Evolutionary conservation across 2,888 invertebrate species (phyloP).

Genomic region (Caenorhabditis auriculariae): DNA sequence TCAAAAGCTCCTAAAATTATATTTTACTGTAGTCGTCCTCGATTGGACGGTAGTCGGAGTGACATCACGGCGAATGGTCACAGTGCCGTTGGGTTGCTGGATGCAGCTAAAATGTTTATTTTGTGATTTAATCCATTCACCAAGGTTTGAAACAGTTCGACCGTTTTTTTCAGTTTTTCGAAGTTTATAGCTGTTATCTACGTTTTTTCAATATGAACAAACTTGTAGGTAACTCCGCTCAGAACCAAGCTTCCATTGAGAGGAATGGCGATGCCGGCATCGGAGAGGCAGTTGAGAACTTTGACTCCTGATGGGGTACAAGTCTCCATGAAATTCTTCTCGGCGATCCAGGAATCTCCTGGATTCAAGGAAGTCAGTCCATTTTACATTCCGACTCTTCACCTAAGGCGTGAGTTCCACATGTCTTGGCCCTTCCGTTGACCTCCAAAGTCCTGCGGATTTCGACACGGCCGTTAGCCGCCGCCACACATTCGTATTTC

Average conservation of each 20-base stretch:
- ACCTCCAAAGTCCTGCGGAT: slow-evolving; percentile 37
- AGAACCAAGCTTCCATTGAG: slow-evolving; percentile 29
- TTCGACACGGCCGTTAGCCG: slow-evolving; percentile 35
- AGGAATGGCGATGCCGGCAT: slow-evolving; percentile 37
- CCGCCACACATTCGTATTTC: slow-evolving; percentile 41
- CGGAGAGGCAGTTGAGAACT: slow-evolving; percentile 42
- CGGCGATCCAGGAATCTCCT: slow-evolving; percentile 35
- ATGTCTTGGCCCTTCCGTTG: slow-evolving; percentile 30
- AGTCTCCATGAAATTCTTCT: slow-evolving; percentile 40
- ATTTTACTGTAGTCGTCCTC: slow-evolving; percentile 18
- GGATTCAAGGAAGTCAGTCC: background rate
- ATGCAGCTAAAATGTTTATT: slow-evolving; percentile 19
- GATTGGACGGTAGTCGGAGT: slow-evolving; percentile 6
- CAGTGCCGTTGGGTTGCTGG: slow-evolving; percentile 23
- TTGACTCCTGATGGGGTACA: slow-evolving; percentile 36
- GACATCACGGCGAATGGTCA: slow-evolving; percentile 24
- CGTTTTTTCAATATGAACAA: background rate
- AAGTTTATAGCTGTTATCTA: background rate
- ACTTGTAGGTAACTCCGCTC: slow-evolving; percentile 34
- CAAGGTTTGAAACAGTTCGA: background rate
- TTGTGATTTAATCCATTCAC: too few relatives aligned
- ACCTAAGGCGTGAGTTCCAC: slow-evolving; percentile 40
- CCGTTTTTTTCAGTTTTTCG: background rate
- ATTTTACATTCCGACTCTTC: slow-evolving; percentile 1
- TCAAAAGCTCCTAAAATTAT: too few relatives aligned